Percentiles rank a stretch among this genome's conserved stretches.
Evolutionary conservation across 1,140 invertebrate genomes (phyloP).

Genomic region (Hycleus cichorii): DNA sequence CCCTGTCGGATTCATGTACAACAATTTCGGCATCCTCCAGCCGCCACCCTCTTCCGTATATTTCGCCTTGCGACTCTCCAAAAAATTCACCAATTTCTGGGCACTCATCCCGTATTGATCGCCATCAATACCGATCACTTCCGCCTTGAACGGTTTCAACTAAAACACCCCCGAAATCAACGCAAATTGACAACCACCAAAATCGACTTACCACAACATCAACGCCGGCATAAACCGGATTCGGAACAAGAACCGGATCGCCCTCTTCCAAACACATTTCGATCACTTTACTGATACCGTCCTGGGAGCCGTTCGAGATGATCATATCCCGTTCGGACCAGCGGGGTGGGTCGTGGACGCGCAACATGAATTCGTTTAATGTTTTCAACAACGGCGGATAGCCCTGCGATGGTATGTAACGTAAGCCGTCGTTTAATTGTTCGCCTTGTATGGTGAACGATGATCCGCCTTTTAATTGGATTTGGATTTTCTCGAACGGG

Average conservation of each 20-base stretch:
- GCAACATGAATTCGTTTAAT: conserved; percentile 56
- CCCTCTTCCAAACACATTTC: conserved; percentile 59
- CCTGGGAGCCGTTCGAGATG: conserved; percentile 66
- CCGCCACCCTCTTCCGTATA: conserved; percentile 34
- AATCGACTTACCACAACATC: conserved; percentile 54
- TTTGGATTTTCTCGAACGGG: conserved; percentile 59
- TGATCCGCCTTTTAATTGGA: conserved; percentile 55
- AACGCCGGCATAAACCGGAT: conserved; percentile 62
- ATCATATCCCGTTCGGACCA: conserved; percentile 54
- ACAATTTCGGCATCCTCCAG: conserved; percentile 51
- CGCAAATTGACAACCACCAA: neutral
- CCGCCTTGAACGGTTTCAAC: conserved; percentile 46
- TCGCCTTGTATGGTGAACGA: conserved; percentile 49
- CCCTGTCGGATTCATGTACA: conserved; percentile 55
- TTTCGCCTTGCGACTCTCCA: conserved; percentile 43
- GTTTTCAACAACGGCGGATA: conserved; percentile 58
- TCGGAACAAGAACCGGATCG: conserved; percentile 61
- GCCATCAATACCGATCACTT: conserved; percentile 46
- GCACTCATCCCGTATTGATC: conserved; percentile 49
- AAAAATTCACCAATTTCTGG: conserved; percentile 39
- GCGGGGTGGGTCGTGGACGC: conserved; percentile 57
- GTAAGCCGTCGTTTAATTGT: conserved; percentile 55
- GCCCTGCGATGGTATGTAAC: conserved; percentile 69
- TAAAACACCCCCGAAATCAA: conserved; percentile 28
- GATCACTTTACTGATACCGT: conserved; percentile 65